Base-by-base conservation (phyloP, 2,797 vertebrate genomes). In the Fistularia commersonii region DNA sequence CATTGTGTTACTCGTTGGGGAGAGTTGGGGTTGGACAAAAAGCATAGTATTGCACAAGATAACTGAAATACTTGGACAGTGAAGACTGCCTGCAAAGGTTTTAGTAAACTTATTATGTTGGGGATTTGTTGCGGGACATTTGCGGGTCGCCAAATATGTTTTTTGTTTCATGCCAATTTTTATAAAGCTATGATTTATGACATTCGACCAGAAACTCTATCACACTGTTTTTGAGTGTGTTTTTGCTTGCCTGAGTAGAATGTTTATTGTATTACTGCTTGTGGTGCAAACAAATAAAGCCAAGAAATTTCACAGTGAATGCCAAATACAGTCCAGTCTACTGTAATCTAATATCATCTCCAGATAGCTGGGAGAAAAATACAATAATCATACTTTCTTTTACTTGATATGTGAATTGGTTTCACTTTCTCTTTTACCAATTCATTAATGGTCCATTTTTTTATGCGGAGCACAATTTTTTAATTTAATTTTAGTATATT, bases 91-190 rank as follows among this genome's bases (percentile, higher is more conserved):
- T 12, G 13, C 32, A 6, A 3, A 42, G 7, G n/a, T 41, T 32
- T 60, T 33, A 32, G 36, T 48, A 44, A 69, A 37, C 31, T 60
- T 54, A 54, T 60, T 35, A 49, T 65, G 38, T 40, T 13, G 46
- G 36, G 35, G 32, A 53, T 10, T 32, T 8, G 42, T 38, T 42
- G 10, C 32, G 8, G 13, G 31, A 56, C 54, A 15, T 39, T 56
- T 77, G 70, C 42, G 74, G 67, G 34, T 48, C 42, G 23, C 44
- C 32, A 44, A 54, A 56, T 35, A 37, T 5, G 34, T 48, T 23
- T 23, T 11, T 6, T 38, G 12, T 8, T 31, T 43, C 11, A 42
- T 52, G 54, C 45, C 42, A 33, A 58, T 45, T 37, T n/a, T 7
- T 7, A 48, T 15, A 14, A 55, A 57, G 12, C 35, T 14, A 51